Base-by-base conservation (phyloP, 1,140 invertebrate species). In the Chelonus insularis region DNA sequence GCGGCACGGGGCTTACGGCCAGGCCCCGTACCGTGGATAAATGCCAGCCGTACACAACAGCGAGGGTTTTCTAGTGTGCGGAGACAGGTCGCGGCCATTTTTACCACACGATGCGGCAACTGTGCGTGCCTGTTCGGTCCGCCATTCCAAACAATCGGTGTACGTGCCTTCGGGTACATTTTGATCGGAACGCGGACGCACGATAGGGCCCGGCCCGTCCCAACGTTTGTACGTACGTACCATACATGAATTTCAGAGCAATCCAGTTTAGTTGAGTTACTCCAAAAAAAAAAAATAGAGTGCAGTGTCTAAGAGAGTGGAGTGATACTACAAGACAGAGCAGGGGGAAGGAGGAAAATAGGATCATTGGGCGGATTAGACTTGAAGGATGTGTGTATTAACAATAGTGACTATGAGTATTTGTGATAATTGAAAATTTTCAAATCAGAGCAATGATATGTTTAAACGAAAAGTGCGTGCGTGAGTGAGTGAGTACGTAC, bases 121-220 rank as follows among this genome's bases (percentile, higher is more conserved):
- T 83, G 84, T 86, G 85, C 85, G 83, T 84, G 80, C 82, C 64
- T 63, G 65, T 76, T 76, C 73, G 69, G 74, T 86, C 85, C 85
- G 86, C 86, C 85, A 86, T 86, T 86, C 85, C 83, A 85, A 86
- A 85, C 84, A 81, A 82, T 84, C 79, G 81, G 84, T 84, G 82
- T 72, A 68, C 67, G 70, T 71, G 70, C 68, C 81, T 83, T 81
- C 81, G 78, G 78, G 82, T 85, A 82, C 76, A 82, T 82, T 78
- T 63, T 64, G 63, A 58, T 81, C 81, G 80, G 78, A 74, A 75
- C 58, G 14, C 50, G 14, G 34, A 55, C 52, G 34, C 18, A 32
- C 52, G 52, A 77, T 57, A 57, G 55, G 37, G 39, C 55, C 41
- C 57, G 43, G 34, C 45, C 41, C 41, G 41, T 43, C 41, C 41